Base-by-base conservation (phyloP, 2,113 vertebrate genomes). In the Lamprotornis superbus region DNA sequence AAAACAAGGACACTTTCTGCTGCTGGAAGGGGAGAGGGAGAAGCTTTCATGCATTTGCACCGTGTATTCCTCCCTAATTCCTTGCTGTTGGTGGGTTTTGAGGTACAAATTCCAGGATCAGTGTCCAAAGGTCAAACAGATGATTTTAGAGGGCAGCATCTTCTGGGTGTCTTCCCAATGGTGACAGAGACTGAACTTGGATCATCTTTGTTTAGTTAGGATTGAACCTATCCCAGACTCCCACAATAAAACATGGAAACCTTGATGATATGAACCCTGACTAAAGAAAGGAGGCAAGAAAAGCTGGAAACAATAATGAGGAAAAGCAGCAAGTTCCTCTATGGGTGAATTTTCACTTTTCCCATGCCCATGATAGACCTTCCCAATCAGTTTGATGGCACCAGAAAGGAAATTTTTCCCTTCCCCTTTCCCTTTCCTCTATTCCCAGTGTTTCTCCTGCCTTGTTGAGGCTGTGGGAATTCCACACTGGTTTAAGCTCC, bases 91-190 rank as follows among this genome's bases (percentile, higher is more conserved):
- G 35, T 77, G 91, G 19, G 20, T 42, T 69, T 55, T 12, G 25
- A 8, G 76, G 50, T 28, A 53, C 49, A 35, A 5, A 90, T 69
- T 79, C 68, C 94, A 85, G 78, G 55, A 84, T 82, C 44, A 8
- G 53, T 14, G 2, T 22, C 63, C 77, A 70, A 69, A 87, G 71
- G 49, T 52, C 70, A 61, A 69, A 64, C 8, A 44, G 76, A 71
- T 35, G 9, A 12, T 91, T 96, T 96, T 25, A 73, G 87, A 70
- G 87, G 53, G 23, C 82, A 93, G 40, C 57, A 65, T 76, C 77
- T 69, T 35, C 83, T 64, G 69, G 53, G 44, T 68, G 40, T 50
- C 63, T 46, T 91, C 75, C 39, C 69, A 24, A 4, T 35, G 52
- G 56, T 37, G 63, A 35, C 42, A 83, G 60, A 69, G n/a, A 21